Percentiles rank a stretch among this genome's conserved stretches.
Conservation (phyloP, 1,140 invertebrate species). For the Pseudomyrmex concolor region DNA sequence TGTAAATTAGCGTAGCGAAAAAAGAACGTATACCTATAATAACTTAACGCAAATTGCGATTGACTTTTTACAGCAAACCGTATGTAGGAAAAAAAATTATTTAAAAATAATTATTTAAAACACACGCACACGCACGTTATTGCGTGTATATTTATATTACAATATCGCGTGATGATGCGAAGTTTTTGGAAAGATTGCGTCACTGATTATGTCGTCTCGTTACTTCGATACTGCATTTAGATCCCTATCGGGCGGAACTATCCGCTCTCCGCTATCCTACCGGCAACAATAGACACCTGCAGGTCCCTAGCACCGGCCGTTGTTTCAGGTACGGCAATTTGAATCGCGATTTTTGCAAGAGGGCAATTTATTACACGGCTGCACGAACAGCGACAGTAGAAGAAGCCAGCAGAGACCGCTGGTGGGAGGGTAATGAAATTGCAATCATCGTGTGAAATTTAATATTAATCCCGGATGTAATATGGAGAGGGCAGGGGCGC, state of each 20-base stretch:
- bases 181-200: slow-evolving; percentile 1
- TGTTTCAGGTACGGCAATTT: slow-evolving; percentile 70
- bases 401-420: slow-evolving; percentile 54
- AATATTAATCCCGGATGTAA: slow-evolving; percentile 84
- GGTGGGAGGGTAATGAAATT: slow-evolving; percentile 81
- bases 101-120: slow-evolving; percentile 27
- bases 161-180: background rate
- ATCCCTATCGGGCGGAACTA: slow-evolving; percentile 50
- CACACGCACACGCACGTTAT: too few relatives aligned
- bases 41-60: slow-evolving; percentile 45
- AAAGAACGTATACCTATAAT: slow-evolving; percentile 48
- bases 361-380: slow-evolving; percentile 69
- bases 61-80: background rate
- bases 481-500: slow-evolving; percentile 76
- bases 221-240: slow-evolving; percentile 49
- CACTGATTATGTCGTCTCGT: slow-evolving; percentile 44
- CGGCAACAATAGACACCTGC: slow-evolving; percentile 60
- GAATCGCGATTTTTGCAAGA: slow-evolving; percentile 74
- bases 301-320: slow-evolving; percentile 33
- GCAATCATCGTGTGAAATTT: slow-evolving; percentile 83
- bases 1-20: slow-evolving; percentile 46
- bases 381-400: slow-evolving; percentile 49
- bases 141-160: background rate
- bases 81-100: slow-evolving; percentile 16
- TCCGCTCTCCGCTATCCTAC: slow-evolving; percentile 15